Conservation (phyloP, 2,113 vertebrate species). For the Elaphurus davidianus region DNA sequence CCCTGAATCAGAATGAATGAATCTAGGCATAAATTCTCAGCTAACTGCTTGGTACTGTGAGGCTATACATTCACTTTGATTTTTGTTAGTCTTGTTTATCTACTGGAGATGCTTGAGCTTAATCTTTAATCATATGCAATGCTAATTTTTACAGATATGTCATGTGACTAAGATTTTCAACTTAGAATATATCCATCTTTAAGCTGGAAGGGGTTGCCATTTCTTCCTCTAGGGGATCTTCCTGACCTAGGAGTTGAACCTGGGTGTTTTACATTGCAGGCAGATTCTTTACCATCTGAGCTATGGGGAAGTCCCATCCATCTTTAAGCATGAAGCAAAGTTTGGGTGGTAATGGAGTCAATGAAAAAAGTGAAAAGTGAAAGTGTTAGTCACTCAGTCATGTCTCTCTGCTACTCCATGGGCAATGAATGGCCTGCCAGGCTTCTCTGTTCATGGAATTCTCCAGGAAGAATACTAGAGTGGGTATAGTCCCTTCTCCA, state of each 20-base stretch:
- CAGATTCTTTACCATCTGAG: background rate
- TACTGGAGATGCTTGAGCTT: background rate
- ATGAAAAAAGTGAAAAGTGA: background rate
- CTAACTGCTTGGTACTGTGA: background rate
- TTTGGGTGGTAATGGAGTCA: background rate
- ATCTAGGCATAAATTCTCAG: background rate
- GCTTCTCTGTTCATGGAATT: background rate
- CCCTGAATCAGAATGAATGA: background rate
- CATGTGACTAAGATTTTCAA: background rate
- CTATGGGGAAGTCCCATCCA: background rate
- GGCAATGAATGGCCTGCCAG: background rate
- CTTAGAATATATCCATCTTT: background rate
- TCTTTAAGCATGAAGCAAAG: background rate
- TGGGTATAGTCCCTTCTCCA: background rate
- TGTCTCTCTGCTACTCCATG: background rate
- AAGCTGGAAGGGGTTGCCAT: background rate
- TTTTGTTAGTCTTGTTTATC: background rate
- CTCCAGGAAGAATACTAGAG: background rate
- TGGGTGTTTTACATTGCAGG: background rate
- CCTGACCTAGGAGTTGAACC: background rate
- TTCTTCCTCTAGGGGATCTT: background rate
- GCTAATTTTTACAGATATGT: background rate
- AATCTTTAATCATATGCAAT: background rate
- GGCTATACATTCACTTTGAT: background rate
- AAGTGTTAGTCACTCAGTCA: background rate